A percentile compares a stretch with the other conserved stretches of the same genome.
Evolutionary conservation across 2,888 invertebrate genomes (phyloP).

Genomic region (Cheilosia scutellata): DNA sequence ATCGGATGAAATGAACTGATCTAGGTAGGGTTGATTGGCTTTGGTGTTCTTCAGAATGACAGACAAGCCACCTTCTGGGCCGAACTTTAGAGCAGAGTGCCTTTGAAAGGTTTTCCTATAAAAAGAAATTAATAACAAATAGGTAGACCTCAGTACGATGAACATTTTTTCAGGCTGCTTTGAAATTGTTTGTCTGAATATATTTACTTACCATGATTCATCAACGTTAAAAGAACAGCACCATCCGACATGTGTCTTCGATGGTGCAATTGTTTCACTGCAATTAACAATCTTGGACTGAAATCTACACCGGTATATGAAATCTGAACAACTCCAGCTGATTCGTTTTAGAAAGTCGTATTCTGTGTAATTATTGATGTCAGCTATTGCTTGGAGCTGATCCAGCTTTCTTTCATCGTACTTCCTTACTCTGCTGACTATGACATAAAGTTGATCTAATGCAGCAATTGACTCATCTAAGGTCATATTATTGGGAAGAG

Average conservation of each 20-base stretch:
- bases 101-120: conserved; percentile 21
- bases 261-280: conserved; percentile 84
- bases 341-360: conserved; percentile 84
- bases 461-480: conserved; percentile 72
- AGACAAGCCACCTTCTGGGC: conserved; percentile 80
- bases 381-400: conserved; percentile 75
- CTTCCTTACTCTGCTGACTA: conserved; percentile 78
- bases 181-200: too few relatives aligned
- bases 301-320: conserved; percentile 85
- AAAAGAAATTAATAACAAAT: neutral
- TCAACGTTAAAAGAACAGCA: conserved; percentile 87
- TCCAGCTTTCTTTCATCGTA: conserved; percentile 69
- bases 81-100: conserved; percentile 77
- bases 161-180: too few relatives aligned
- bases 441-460: conserved; percentile 78
- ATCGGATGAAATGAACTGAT: conserved; percentile 80
- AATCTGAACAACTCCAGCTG: conserved; percentile 85
- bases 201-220: conserved; percentile 76
- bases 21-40: conserved; percentile 73
- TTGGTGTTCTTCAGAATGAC: conserved; percentile 80
- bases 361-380: conserved; percentile 81
- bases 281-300: conserved; percentile 84
- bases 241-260: conserved; percentile 85
- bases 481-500: conserved; percentile 72
- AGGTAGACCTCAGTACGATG: too few relatives aligned